A percentile compares a stretch with the other conserved stretches of the same genome.
These are phyloP conservation scores for Papilio demoleus DNA, from an alignment of 2,888 invertebrate species.

Conservation along the genomic window DNA sequence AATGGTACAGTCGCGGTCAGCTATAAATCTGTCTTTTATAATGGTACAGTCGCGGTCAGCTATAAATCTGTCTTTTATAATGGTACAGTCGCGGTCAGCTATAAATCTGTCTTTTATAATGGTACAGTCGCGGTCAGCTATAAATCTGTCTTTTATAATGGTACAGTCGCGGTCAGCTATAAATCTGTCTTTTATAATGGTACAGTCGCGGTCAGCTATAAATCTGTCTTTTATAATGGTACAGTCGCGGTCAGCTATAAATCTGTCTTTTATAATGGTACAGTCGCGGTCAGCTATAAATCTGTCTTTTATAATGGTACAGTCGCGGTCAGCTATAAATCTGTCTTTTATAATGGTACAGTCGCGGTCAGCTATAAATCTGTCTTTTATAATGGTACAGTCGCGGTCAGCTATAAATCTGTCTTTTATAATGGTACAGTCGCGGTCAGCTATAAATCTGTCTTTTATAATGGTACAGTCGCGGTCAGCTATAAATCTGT, in stretches of 20 bases:
- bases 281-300: not conserved
- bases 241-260: no score
- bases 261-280: not conserved
- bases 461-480: slow-evolving; percentile 5
- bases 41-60: not conserved
- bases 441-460: no score
- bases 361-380: not conserved
- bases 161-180: no score
- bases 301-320: no score
- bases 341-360: not conserved
- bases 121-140: not conserved
- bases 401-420: not conserved
- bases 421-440: no score
- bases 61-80: no score
- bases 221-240: no score
- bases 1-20: no score
- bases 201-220: not conserved
- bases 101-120: not conserved
- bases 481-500: not conserved
- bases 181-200: not conserved
- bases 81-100: no score
- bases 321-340: no score
- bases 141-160: no score
- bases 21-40: not conserved
- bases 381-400: slow-evolving; percentile 8